phyloP scores from a whole-genome alignment of 2,113 vertebrate species.

The Oreochromis niloticus region DNA sequence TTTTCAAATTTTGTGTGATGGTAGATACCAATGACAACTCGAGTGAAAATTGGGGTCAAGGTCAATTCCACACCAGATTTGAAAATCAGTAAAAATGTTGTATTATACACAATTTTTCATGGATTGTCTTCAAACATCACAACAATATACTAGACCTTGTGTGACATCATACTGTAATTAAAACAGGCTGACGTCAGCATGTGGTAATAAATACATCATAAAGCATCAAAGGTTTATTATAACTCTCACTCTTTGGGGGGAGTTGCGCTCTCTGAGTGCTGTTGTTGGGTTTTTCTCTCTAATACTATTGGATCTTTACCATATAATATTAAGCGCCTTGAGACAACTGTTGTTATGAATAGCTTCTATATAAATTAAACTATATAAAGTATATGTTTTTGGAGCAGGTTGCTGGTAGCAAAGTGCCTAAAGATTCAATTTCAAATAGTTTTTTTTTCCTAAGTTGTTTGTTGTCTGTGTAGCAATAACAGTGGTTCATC shows the following conservation, averaged over 20 bases:
- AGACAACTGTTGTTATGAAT: background rate
- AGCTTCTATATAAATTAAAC: background rate
- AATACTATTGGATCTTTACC: background rate
- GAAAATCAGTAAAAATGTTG: background rate
- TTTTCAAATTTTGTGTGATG: background rate
- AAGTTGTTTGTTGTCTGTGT: background rate
- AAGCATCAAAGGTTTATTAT: background rate
- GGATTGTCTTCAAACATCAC: background rate
- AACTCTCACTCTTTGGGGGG: background rate
- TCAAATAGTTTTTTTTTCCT: background rate
- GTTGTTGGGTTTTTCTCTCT: background rate
- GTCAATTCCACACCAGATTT: background rate
- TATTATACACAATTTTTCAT: background rate
- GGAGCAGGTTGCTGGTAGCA: background rate
- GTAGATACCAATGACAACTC: background rate
- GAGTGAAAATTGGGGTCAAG: background rate
- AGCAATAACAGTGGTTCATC: background rate
- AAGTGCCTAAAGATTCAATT: background rate
- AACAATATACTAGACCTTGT: background rate
- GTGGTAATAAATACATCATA: background rate
- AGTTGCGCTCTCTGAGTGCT: background rate
- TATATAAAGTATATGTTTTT: background rate
- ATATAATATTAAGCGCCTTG: fast-evolving
- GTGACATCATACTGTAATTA: background rate
- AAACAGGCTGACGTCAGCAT: background rate